Percentiles rank a stretch among this genome's conserved stretches.
Evolutionary conservation across 2,797 vertebrate genomes (phyloP).

Genomic region (Acropternis orthonyx): DNA sequence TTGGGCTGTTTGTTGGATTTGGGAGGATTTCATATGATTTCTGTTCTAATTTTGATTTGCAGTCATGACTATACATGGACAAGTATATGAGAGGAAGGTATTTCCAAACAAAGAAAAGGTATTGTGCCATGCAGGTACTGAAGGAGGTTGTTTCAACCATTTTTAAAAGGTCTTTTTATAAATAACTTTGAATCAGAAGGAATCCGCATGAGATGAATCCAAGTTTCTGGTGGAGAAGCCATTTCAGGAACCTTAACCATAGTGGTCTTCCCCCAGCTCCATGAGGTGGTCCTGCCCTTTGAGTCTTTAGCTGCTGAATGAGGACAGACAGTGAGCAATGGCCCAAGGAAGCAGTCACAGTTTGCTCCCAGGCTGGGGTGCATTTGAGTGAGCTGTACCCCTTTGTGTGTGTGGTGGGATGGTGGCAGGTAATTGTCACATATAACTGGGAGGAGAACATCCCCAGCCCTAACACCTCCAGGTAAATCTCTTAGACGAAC

Average conservation of each 20-base stretch:
- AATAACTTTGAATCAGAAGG: background rate
- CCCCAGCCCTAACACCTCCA: background rate
- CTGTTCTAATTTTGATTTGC: background rate
- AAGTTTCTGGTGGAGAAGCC: background rate
- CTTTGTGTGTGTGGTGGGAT: background rate
- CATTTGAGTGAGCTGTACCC: background rate
- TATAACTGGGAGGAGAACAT: background rate
- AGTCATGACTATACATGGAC: background rate
- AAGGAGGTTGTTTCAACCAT: background rate
- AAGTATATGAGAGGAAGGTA: background rate
- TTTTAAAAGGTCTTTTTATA: background rate
- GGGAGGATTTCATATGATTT: background rate
- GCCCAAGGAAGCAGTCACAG: accelerated
- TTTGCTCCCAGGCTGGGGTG: background rate
- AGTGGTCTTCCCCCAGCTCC: background rate
- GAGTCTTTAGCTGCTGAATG: background rate
- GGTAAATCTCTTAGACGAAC: background rate
- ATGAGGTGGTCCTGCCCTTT: background rate
- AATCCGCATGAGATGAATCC: background rate
- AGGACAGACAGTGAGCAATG: accelerated
- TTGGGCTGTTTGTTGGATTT: background rate
- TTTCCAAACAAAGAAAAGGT: background rate
- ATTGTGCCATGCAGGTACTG: background rate
- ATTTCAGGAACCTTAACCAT: background rate
- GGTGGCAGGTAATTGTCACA: background rate